Base-by-base conservation (phyloP, 2,797 vertebrate genomes). In the Gymnothorax javanicus region DNA sequence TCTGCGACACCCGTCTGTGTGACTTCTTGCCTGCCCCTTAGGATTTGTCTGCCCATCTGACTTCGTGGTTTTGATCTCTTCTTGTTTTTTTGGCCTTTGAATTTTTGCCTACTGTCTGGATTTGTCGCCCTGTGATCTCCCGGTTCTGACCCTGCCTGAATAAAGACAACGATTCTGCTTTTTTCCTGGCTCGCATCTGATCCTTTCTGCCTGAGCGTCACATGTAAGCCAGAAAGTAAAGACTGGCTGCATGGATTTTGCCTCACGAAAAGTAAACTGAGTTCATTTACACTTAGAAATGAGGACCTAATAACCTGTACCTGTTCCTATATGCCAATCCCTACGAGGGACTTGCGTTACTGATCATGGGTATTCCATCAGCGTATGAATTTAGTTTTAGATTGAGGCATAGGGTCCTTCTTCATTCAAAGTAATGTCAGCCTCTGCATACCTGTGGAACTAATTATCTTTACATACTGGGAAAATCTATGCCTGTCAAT, bases 221-320 rank as follows among this genome's bases (percentile, higher is more conserved):
- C 82, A 25, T 88, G 92, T 91, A 90, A 69, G 89, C 75, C 88
- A 87, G 62, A 87, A 59, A 73, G 64, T 83, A 56, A 83, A 86
- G 56, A 92, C 85, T 82, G 87, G 89, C 33, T 85, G 85, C 90
- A 86, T 85, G 82, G 86, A 79, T 87, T 79, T 88, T 60, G 56
- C 56, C 82, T 83, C 57, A 56, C 77, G 50, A 17, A 81, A 81
- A 52, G 20, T 43, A 43, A 52, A 81, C 52, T 23, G 86, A 62
- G 89, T 82, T 69, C 23, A 89, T 59, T 86, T 82, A 84, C 82
- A 85, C 8, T 0, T 69, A 85, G 77, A 87, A 84, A 89, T 87
- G 83, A 86, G 90, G n/a, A 91, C 9, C 9, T 89, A 87, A 91
- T 60, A 59, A 59, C 59, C 13, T 27, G 15, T 20, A 50, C 82